Conservation (phyloP, 2,797 vertebrate genomes). For the Mico argentatus region DNA sequence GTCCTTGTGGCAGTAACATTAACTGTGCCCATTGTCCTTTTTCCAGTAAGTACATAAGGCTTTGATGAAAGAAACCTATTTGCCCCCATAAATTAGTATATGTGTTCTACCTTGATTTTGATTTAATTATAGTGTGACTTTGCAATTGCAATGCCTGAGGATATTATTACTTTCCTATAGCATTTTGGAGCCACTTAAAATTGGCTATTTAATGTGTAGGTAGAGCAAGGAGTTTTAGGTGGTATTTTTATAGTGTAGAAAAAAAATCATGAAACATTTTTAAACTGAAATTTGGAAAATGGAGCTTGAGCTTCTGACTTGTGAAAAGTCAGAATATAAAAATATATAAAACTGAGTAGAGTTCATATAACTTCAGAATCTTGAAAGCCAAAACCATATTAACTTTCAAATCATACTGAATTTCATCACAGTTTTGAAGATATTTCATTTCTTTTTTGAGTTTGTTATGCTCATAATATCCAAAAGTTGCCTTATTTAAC, state of each 20-base stretch:
- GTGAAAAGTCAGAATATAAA: not conserved
- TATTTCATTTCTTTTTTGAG: not conserved
- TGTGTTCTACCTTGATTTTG: not conserved
- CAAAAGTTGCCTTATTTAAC: not conserved
- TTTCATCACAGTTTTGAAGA: not conserved
- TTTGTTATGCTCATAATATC: not conserved
- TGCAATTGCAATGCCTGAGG: not conserved
- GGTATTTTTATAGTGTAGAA: not conserved
- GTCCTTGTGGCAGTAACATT: slow-evolving; percentile 96
- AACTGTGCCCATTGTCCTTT: slow-evolving; percentile 97
- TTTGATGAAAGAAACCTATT: slow-evolving; percentile 1
- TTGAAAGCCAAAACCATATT: not conserved
- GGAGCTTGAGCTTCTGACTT: not conserved
- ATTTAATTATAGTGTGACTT: not conserved
- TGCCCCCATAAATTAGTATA: not conserved
- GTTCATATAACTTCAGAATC: not conserved
- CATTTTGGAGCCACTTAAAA: not conserved
- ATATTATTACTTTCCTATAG: not conserved
- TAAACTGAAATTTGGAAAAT: slow-evolving; percentile 3
- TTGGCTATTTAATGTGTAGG: not conserved
- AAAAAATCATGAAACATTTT: not conserved
- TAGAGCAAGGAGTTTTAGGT: not conserved
- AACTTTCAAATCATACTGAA: not conserved
- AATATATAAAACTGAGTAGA: not conserved
- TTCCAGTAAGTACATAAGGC: slow-evolving; percentile 91